A percentile compares a stretch with the other conserved stretches of the same genome.
phyloP scores from a whole-genome alignment of 2,888 invertebrate species.

The Ornithoptera alexandrae region DNA sequence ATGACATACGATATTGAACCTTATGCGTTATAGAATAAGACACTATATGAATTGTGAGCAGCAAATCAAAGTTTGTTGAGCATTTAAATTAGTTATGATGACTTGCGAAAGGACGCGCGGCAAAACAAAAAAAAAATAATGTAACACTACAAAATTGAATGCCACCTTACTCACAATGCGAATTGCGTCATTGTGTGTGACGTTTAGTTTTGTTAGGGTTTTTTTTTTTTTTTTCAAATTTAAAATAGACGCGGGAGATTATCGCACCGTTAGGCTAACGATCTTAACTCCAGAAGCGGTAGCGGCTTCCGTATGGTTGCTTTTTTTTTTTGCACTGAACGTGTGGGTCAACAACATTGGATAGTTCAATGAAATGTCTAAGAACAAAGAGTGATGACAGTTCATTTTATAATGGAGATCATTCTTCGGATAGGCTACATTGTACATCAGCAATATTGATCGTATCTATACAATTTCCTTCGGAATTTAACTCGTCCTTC shows the following conservation, averaged over 20 bases:
- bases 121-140: constrained; percentile 25
- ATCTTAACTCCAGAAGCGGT: constrained; percentile 12
- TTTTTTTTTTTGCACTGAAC: constrained; percentile 11
- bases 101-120: constrained; percentile 27
- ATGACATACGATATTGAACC: constrained; percentile 1
- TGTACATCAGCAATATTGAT: too few species aligned
- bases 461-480: too few species aligned
- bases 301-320: constrained; percentile 18
- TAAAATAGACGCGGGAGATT: constrained; percentile 17
- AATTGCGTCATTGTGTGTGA: constrained; percentile 22
- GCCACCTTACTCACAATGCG: constrained; percentile 13
- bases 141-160: constrained; percentile 24
- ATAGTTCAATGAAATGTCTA: constrained; percentile 2
- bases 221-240: constrained; percentile 15
- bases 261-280: constrained; percentile 28
- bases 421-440: too few species aligned
- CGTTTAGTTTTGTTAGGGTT: constrained; percentile 17
- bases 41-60: background rate
- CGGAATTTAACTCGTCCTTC: too few species aligned
- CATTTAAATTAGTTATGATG: constrained; percentile 30
- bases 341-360: constrained; percentile 21
- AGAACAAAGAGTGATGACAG: background rate
- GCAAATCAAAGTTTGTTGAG: constrained; percentile 7
- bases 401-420: background rate
- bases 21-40: background rate